A percentile compares a stretch with the other conserved stretches of the same genome.
Evolutionary conservation across 64 coral and sea anemone genomes (phyloP).

Genomic region (Hydrozoanthus tunicans): DNA sequence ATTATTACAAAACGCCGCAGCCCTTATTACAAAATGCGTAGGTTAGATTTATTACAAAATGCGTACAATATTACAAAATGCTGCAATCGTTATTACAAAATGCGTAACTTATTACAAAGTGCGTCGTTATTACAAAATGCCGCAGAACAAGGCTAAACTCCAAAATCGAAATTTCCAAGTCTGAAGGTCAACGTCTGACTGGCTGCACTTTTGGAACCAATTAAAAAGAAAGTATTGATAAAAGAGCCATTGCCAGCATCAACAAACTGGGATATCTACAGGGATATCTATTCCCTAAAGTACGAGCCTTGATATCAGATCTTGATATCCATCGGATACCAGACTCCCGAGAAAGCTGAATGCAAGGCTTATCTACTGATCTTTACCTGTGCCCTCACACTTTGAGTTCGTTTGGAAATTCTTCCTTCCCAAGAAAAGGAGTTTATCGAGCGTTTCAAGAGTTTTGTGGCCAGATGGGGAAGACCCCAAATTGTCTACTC

Average conservation of each 20-base stretch:
- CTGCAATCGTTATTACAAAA: too few species aligned
- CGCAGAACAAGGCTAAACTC: not conserved
- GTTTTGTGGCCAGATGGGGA: not conserved
- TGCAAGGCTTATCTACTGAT: not conserved
- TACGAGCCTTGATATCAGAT: not conserved
- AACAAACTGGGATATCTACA: slow-evolving; percentile 22
- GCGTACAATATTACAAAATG: too few species aligned
- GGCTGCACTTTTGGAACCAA: slow-evolving; percentile 3
- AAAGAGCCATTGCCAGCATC: slow-evolving; percentile 1
- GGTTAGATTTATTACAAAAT: too few species aligned
- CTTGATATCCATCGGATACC: not conserved
- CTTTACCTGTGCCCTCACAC: not conserved
- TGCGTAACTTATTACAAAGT: too few species aligned
- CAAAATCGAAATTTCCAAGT: slow-evolving; percentile 23
- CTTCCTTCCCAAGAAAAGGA: not conserved
- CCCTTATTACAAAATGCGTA: too few species aligned
- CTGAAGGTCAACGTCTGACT: slow-evolving; percentile 6
- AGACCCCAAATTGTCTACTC: not conserved
- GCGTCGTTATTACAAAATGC: too few species aligned
- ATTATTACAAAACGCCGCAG: too few species aligned
- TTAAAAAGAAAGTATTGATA: slow-evolving; percentile 19
- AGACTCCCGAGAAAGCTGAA: not conserved
- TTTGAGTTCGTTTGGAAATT: not conserved
- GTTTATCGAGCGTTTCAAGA: not conserved
- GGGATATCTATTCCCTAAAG: slow-evolving; percentile 5